A percentile compares a stretch with the other conserved stretches of the same genome.
Conservation (phyloP, 2,888 invertebrate species). For the Eristalis intricaria region DNA sequence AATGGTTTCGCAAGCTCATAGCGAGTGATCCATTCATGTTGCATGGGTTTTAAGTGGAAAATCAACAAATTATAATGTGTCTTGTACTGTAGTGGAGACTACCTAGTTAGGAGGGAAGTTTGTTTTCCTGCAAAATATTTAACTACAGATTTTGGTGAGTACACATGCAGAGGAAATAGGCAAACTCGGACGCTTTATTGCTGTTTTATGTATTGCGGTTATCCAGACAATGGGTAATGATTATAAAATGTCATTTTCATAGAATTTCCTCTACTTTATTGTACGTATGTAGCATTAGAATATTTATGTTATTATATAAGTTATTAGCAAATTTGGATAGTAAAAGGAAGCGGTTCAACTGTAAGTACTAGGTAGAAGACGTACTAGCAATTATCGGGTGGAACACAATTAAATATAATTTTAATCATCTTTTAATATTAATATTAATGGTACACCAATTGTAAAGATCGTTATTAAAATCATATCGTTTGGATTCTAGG, state of each 20-base stretch:
- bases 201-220: conserved; percentile 64
- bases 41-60: conserved; percentile 77
- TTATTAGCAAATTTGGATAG: no score
- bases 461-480: no score
- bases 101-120: conserved; percentile 73
- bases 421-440: no score
- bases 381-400: no score
- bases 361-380: no score
- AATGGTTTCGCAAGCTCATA: conserved; percentile 64
- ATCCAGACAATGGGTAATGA: conserved; percentile 57
- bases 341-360: no score
- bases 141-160: conserved; percentile 77
- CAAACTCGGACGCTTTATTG: conserved; percentile 62
- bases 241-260: conserved; percentile 57
- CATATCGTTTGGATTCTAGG: no score
- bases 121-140: conserved; percentile 76
- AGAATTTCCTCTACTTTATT: conserved; percentile 12
- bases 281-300: background rate
- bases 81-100: conserved; percentile 72
- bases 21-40: conserved; percentile 67
- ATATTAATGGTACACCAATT: no score
- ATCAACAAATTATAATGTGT: conserved; percentile 77
- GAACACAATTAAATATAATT: no score
- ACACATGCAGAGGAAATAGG: conserved; percentile 63
- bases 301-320: background rate